Base-by-base conservation (phyloP, 2,113 vertebrate species). In the Aythya baeri region DNA sequence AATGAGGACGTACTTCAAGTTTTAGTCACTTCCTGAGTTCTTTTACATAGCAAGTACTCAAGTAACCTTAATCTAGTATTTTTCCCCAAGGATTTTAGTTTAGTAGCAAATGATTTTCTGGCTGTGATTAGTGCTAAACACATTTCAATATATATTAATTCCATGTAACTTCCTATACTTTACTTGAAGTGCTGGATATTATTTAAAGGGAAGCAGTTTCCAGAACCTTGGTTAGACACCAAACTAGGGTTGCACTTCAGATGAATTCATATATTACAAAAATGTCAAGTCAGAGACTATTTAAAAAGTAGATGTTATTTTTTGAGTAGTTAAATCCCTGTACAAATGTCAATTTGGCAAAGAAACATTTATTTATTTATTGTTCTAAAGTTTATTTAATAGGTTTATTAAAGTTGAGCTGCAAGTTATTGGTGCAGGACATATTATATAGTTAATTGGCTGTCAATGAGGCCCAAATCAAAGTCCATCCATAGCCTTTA, bases 361-460 rank as follows among this genome's bases (percentile, higher is more conserved):
- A 76, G 34, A 73, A 81, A 46, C 11, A 52, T 6, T 58, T 61
- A 6, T 46, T 73, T 41, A 12, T 1, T 6, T 32, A 58, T 36
- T 68, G 31, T 17, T 57, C 7, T 75, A 36, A 90, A 93, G 58
- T 91, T 94, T 88, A 86, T 54, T 94, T 88, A 71, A 77, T 94
- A 86, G 94, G 86, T 88, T 49, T 49, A 49, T 22, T 21, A 67
- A 36, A 80, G 61, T 88, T 83, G 52, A 65, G 76, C 79, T 80
- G 22, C 38, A 85, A 70, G 46, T 80, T 96, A 88, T 71, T 94
- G 93, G 65, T 67, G 68, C 26, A 32, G 68, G 65, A 94, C 80
- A 88, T 95, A 90, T 93, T 81, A 94, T 3, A 36, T 4, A 83
- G 76, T 46, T 94, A 86, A 93, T 81, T 90, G 83, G 65, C 83